Evolutionary conservation across 1,140 invertebrate genomes (phyloP), one percentile per base, ranked within the genome.

Genomic region (Capitella teleta): DNA sequence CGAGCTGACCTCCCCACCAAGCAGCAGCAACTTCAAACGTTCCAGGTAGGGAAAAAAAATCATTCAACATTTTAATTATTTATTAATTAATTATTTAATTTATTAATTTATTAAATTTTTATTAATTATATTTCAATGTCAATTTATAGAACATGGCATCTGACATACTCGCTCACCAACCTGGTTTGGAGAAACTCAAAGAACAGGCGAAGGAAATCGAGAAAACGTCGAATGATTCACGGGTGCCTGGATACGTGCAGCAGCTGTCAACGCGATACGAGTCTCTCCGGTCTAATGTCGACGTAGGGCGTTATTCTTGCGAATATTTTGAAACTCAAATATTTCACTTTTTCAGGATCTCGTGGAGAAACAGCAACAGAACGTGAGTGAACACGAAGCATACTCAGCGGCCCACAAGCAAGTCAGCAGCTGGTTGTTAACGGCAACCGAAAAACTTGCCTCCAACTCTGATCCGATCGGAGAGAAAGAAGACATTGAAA

Each of bases 241-340:
- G 87, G 36, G 81, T 87, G 16, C 76, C 79, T 5, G 86, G 88
- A 60, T 84, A 86, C 62, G 81, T 85, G 2, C 79, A 77, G 46
- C 85, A 89, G 64, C 71, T 93, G 40, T 77, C 79, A 6, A 79
- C 79, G 23, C 78, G 87, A 53, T 86, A 86, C 66, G 79, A 87
- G 62, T 77, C 82, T 12, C 76, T 91, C 0, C 66, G 75, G 4
- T 43, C 54, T 21, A 53, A 57, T 47, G 53, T 61, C 5, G 61
- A 61, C 56, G 65, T 48, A 3, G 12, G 32, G 34, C 30, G 37
- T n/a, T 32, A n/a, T 8, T 10, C 30, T 32, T 32, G 8, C 8
- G 8, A 32, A n/a, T 8, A 10, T 32, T 32, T n/a, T 10, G 30
- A 10, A 32, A 32, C 8, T 32, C 30, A n/a, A n/a, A n/a, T n/a